phyloP scores from a whole-genome alignment of 2,888 invertebrate genomes.

The Diaphora mendica region DNA sequence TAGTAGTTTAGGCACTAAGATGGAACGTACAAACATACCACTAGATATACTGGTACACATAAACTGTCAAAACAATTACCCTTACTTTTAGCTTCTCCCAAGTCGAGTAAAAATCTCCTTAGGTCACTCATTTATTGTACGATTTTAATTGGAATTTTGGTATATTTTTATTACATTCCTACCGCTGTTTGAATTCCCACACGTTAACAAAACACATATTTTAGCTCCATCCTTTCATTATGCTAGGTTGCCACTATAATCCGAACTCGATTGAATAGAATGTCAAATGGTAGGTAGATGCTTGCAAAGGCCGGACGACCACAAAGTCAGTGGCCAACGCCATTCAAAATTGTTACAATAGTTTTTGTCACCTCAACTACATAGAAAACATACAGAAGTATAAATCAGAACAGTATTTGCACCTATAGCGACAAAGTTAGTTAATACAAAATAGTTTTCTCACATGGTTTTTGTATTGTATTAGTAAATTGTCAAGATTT shows the following conservation, averaged over 20 bases:
- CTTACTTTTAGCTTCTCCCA: too few species aligned
- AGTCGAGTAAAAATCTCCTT: too few species aligned
- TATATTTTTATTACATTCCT: background rate
- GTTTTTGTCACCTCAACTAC: conserved; percentile 72
- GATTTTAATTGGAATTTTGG: background rate
- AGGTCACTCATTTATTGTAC: background rate
- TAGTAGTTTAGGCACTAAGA: too few species aligned
- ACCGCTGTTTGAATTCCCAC: conserved; percentile 5
- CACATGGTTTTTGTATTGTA: background rate
- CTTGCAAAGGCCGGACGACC: conserved; percentile 66
- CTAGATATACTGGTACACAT: too few species aligned
- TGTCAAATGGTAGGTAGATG: conserved; percentile 50
- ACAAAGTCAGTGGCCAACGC: conserved; percentile 62
- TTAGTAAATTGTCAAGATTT: background rate
- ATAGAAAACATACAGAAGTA: conserved; percentile 31
- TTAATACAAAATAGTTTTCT: background rate
- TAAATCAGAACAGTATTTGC: background rate
- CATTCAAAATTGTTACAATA: conserved; percentile 72
- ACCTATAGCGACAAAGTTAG: too few species aligned
- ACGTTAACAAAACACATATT: conserved; percentile 27
- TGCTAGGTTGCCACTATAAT: conserved; percentile 56
- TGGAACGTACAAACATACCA: too few species aligned
- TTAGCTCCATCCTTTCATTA: conserved; percentile 36
- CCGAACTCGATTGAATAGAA: conserved; percentile 56
- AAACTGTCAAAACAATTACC: too few species aligned